Evolutionary conservation across 2,888 invertebrate species (phyloP).

Genomic region (Trimorus sp.): DNA sequence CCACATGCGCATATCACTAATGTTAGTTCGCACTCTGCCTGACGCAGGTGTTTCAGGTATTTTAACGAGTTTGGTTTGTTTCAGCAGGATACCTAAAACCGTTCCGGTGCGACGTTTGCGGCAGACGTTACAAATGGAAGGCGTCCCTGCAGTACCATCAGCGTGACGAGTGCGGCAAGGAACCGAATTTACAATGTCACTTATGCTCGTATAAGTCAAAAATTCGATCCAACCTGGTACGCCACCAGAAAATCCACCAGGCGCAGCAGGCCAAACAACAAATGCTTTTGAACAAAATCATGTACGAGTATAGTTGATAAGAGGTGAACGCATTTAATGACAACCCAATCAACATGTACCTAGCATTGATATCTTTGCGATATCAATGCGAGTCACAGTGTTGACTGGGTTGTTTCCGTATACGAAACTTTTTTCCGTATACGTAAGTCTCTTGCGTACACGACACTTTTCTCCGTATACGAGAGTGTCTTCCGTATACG

Average conservation of each 20-base stretch:
- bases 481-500: too few species aligned
- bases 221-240: constrained; percentile 70
- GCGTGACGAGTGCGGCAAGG: constrained; percentile 83
- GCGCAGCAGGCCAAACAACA: constrained; percentile 41
- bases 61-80: constrained; percentile 55
- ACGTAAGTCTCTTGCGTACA: too few species aligned
- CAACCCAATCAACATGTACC: neutral
- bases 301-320: constrained; percentile 58
- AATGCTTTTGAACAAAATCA: constrained; percentile 44
- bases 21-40: constrained; percentile 17
- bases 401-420: too few species aligned
- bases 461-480: too few species aligned
- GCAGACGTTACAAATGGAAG: constrained; percentile 71
- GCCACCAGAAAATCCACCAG: constrained; percentile 71
- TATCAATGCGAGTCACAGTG: too few species aligned
- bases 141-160: constrained; percentile 85
- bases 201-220: constrained; percentile 75
- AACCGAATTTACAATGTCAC: constrained; percentile 74
- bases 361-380: too few species aligned
- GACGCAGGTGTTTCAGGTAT: neutral
- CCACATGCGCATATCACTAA: constrained; percentile 18
- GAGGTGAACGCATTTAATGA: neutral
- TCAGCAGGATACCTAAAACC: constrained; percentile 78
- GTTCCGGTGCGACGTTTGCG: constrained; percentile 71
- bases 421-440: too few species aligned